Evolutionary conservation across 2,113 vertebrate species (phyloP).

Genomic region (Brienomyrus brachyistius): DNA sequence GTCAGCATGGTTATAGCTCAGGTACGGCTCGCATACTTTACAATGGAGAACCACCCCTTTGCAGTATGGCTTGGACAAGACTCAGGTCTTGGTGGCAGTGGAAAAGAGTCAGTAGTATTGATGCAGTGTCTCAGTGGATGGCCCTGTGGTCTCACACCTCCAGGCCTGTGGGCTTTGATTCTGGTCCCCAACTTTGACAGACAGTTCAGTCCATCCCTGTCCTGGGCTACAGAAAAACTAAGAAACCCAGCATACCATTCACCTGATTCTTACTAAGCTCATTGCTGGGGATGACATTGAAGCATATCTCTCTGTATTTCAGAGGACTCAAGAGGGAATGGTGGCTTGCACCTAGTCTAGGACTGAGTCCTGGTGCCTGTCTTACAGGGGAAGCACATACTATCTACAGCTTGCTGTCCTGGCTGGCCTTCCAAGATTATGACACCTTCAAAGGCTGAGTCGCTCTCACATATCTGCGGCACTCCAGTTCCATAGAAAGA

Average conservation of each 20-base stretch:
- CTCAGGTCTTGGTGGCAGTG: not conserved
- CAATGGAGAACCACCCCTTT: not conserved
- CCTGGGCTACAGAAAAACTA: not conserved
- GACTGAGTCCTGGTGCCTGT: not conserved
- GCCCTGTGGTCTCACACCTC: not conserved
- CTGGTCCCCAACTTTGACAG: not conserved
- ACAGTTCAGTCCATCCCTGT: not conserved
- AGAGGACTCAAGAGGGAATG: not conserved
- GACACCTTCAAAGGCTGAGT: not conserved
- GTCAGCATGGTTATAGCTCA: not conserved
- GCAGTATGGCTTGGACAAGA: not conserved
- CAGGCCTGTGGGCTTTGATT: not conserved
- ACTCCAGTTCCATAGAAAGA: not conserved
- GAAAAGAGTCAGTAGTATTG: not conserved
- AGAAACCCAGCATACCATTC: not conserved
- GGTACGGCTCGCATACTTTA: not conserved
- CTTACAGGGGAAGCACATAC: not conserved
- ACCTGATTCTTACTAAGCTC: not conserved
- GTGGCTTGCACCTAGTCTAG: not conserved
- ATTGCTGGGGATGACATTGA: not conserved
- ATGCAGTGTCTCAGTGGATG: not conserved
- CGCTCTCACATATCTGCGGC: not conserved
- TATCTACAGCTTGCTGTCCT: not conserved
- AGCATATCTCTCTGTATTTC: not conserved
- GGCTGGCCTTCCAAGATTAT: not conserved